Base-by-base conservation (phyloP, 2,888 invertebrate species). In the Cenopis cana region DNA sequence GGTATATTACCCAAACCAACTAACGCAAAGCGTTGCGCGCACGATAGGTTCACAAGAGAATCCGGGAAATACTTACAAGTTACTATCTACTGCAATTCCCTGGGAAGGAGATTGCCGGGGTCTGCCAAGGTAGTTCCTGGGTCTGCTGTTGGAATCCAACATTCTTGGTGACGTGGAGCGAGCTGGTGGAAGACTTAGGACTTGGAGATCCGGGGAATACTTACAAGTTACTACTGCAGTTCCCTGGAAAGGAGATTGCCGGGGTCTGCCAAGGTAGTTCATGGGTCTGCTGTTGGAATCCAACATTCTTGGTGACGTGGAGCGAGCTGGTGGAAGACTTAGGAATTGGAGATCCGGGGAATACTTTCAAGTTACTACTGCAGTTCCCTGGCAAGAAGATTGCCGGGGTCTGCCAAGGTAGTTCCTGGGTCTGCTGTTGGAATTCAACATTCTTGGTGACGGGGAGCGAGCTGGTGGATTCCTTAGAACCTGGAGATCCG, bases 181-280 rank as follows among this genome's bases (percentile, higher is more conserved):
- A 65, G 55, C 14, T 12, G 49, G 29, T 29, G 29, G 8, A 33
- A 33, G 33, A 33, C 9, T 33, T 5, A 8, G 9, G 33, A 0
- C 33, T 33, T 8, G 33, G 5, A 2, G 33, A 0, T 0, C 33
- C 33, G 5, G n/a, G n/a, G 29, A 14, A 36, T 2, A 55, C 49
- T 62, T 56, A 56, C 93, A 93, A 73, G 56, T 89, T 90, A 1
- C 85, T 85, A 66, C 84, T 90, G 60, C 89, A 89, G 18, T 60
- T 46, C 9, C 59, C 59, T 20, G 59, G 59, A 0, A 46, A 20
- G 2, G 59, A 60, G 11, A 59, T 59, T 0, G 41, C 59, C 0
- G 41, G 59, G 6, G 59, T 59, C 20, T 59, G 6, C 59, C 38
- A 59, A 6, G 20, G 59, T 14, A 59, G 3, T 10, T 41, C 41